Percentiles rank a stretch among this genome's conserved stretches.
Evolutionary conservation across 2,797 vertebrate species (phyloP).

Genomic region (Darevskia nairensis): DNA sequence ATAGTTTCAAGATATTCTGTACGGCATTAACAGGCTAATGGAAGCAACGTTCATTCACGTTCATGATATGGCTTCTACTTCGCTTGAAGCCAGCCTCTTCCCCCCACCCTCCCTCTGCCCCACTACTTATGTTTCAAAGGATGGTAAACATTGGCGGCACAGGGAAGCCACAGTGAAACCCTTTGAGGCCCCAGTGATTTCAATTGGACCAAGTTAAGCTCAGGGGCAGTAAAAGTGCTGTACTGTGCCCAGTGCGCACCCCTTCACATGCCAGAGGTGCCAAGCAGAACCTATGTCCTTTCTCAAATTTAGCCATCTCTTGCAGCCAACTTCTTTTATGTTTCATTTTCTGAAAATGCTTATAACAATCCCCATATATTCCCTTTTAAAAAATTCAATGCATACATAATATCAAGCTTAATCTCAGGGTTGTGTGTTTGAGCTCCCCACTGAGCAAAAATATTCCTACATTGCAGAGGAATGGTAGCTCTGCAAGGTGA

Average conservation of each 20-base stretch:
- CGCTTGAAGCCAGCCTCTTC: slow-evolving; percentile 60
- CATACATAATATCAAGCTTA: no score
- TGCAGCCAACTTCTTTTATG: neutral
- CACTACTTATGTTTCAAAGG: neutral
- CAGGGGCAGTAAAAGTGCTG: neutral
- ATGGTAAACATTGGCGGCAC: neutral
- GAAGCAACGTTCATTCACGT: slow-evolving; percentile 79
- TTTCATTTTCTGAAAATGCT: neutral
- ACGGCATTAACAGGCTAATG: slow-evolving; percentile 77
- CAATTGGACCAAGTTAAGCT: neutral
- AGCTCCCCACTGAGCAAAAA: no score
- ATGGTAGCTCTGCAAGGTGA: no score
- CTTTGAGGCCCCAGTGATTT: neutral
- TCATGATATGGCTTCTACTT: slow-evolving; percentile 71
- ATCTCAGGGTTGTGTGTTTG: no score
- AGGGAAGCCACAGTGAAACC: neutral
- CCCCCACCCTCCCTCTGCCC: neutral
- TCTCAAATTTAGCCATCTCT: neutral
- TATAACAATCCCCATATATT: no score
- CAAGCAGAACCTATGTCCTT: neutral
- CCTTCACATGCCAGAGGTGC: neutral
- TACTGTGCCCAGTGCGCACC: neutral
- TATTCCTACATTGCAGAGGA: no score
- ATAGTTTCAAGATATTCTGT: slow-evolving; percentile 85
- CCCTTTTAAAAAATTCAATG: no score